Evolutionary conservation across 1,140 invertebrate species (phyloP).

Genomic region (Bombus superbus): DNA sequence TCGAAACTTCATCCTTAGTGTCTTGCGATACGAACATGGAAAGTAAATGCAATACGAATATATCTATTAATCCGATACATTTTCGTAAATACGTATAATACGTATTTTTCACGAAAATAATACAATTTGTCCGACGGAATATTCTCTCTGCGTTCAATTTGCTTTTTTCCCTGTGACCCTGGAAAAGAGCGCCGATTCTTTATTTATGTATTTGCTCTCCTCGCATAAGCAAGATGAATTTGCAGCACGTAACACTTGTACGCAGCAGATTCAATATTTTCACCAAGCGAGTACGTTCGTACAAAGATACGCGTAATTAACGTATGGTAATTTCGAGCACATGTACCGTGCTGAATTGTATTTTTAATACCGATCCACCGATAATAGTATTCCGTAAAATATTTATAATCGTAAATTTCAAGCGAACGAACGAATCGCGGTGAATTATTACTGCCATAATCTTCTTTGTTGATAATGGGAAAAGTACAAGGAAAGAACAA

Average conservation of each 20-base stretch:
- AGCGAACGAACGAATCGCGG: not conserved
- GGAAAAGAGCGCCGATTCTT: not conserved
- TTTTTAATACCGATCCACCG: not conserved
- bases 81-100: not conserved
- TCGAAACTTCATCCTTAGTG: too few relatives aligned
- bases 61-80: not conserved
- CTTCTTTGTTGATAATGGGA: not conserved
- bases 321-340: not conserved
- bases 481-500: not conserved
- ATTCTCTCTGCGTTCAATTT: not conserved
- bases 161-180: too few relatives aligned
- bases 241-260: not conserved
- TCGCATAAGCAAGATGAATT: not conserved
- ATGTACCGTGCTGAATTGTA: too few relatives aligned
- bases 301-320: slow-evolving; percentile 8
- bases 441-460: not conserved
- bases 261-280: not conserved
- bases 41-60: too few relatives aligned
- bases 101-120: not conserved
- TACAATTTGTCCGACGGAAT: not conserved
- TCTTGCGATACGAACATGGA: too few relatives aligned
- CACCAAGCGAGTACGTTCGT: not conserved
- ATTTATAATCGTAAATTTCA: not conserved
- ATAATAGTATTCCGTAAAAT: not conserved
- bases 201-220: not conserved